phyloP scores from a whole-genome alignment of 2,888 invertebrate species.

The Eumerus sabulonum region DNA sequence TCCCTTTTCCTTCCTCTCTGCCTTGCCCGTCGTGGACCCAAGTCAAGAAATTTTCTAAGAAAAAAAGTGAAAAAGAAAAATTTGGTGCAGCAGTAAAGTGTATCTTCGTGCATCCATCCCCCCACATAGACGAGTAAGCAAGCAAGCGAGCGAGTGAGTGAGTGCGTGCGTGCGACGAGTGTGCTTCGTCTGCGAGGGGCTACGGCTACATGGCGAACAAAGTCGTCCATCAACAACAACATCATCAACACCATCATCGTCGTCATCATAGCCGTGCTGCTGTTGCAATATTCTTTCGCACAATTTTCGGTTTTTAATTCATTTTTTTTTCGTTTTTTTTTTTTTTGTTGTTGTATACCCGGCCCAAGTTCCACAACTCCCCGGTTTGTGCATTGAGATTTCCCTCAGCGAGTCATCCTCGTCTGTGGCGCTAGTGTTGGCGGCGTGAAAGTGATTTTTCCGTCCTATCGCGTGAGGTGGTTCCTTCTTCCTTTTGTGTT shows the following conservation, averaged over 20 bases:
- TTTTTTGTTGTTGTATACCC: too few relatives aligned
- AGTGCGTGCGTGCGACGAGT: constrained; percentile 33
- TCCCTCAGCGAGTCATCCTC: too few relatives aligned
- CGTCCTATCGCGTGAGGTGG: background rate
- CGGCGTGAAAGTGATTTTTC: background rate
- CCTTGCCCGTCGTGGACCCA: constrained; percentile 20
- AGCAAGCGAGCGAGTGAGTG: constrained; percentile 26
- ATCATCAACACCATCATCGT: constrained; percentile 12
- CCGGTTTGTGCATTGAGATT: too few relatives aligned
- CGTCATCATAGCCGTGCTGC: too few relatives aligned
- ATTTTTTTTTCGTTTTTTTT: too few relatives aligned
- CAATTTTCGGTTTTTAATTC: constrained; percentile 50
- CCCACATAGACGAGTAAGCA: too few relatives aligned
- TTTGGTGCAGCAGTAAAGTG: constrained; percentile 36
- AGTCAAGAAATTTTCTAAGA: constrained; percentile 29
- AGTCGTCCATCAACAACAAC: constrained; percentile 43
- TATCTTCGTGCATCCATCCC: constrained; percentile 17
- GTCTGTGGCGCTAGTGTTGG: too few relatives aligned
- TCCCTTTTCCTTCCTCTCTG: constrained; percentile 9
- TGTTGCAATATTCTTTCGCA: constrained; percentile 50
- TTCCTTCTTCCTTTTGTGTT: background rate
- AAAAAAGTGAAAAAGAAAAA: constrained; percentile 29
- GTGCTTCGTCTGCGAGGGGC: background rate
- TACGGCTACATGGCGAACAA: constrained; percentile 54
- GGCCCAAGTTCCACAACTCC: too few relatives aligned